These are phyloP conservation scores for Argya squamiceps DNA, from an alignment of 2,797 vertebrate genomes.

Conservation along the genomic window DNA sequence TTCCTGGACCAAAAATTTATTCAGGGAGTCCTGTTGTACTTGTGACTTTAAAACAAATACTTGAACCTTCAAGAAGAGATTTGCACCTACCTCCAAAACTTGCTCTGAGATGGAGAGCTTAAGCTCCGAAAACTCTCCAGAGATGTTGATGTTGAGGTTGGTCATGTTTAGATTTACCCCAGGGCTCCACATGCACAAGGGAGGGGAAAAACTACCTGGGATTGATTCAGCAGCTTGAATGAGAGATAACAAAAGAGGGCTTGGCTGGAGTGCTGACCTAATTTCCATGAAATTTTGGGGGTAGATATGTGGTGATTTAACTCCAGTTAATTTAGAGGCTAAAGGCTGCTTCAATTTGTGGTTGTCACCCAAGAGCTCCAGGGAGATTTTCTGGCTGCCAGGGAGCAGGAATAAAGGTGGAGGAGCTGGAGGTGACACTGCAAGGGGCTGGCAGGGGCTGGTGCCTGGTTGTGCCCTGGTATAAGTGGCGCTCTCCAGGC, in stretches of 20 bases:
- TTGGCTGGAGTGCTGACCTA: neutral
- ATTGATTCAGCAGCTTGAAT: neutral
- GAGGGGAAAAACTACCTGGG: neutral
- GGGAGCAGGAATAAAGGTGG: neutral
- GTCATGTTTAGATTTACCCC: neutral
- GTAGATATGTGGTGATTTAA: neutral
- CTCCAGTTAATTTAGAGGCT: neutral
- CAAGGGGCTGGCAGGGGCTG: neutral
- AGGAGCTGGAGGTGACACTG: neutral
- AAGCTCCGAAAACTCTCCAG: neutral
- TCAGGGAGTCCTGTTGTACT: neutral
- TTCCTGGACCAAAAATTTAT: neutral
- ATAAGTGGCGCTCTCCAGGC: accelerated
- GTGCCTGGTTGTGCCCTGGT: neutral
- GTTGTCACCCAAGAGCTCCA: neutral
- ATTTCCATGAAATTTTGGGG: neutral
- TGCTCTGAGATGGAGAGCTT: neutral
- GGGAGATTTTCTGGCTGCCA: neutral
- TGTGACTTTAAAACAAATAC: neutral
- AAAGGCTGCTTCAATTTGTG: neutral
- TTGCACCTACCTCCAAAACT: neutral
- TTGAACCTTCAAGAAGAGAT: neutral
- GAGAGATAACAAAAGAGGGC: neutral
- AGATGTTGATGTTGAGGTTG: neutral
- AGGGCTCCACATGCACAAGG: neutral